Base-by-base conservation (phyloP, 2,888 invertebrate species). In the Latrodectus elegans region DNA sequence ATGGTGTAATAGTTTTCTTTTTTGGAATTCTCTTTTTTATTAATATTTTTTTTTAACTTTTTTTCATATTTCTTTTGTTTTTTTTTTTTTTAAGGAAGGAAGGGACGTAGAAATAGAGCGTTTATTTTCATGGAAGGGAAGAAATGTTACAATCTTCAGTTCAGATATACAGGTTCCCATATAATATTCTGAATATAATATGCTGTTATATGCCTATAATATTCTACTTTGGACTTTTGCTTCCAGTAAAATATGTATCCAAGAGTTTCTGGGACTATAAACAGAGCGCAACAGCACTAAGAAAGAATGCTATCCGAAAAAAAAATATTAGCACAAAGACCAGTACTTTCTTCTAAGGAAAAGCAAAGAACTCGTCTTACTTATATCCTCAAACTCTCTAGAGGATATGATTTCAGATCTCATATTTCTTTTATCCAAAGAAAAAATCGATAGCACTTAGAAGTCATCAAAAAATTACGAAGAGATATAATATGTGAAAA, bases 381-480 rank as follows among this genome's bases (percentile, higher is more conserved):
- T 38, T 75, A 64, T 64, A 75, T 22, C 55, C 70, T 12, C 14
- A 38, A 55, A 38, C n/a, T 17, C 70, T 49, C 70, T 68, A 22
- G 76, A 76, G 65, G 65, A 68, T 77, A 77, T 68, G 77, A 64
- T 53, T 65, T 22, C 52, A 76, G 60, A 68, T 77, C 14, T 53
- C 53, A 15, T 15, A 38, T 22, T 14, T 74, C 26, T 74, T 74
- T 74, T 52, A 22, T 52, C 60, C n/a, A 26, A 68, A 52, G 77
- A 60, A 71, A 76, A 70, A 77, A 84, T 77, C 65, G 53, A 75
- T 60, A 83, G 70, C 77, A 77, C 77, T 71, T 77, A 77, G 72
- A 72, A 12, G 65, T 84, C 55, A 72, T 84, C 77, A 77, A 77
- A 84, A 84, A 84, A 77, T 77, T 84, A 84, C 71, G 77, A 84